phyloP scores from a whole-genome alignment of 1,140 invertebrate species.

The Papilio polytes region DNA sequence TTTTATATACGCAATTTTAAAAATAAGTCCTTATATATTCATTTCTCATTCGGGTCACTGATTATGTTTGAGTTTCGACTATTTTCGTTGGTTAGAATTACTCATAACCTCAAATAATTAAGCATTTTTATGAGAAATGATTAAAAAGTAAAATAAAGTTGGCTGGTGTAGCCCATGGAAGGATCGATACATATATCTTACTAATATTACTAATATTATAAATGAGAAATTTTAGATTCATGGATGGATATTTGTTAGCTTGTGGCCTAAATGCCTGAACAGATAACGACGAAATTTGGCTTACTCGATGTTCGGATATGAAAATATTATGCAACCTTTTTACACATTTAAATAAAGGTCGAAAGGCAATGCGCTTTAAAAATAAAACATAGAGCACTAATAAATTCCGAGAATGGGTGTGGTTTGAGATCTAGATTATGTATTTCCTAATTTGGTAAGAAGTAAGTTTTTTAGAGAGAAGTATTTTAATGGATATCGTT shows the following conservation, averaged over 20 bases:
- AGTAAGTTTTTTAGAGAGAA: slow-evolving; percentile 34
- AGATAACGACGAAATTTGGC: too few relatives aligned
- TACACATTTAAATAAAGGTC: not conserved
- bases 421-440: slow-evolving; percentile 35
- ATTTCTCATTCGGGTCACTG: not conserved
- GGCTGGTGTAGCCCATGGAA: too few relatives aligned
- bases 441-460: slow-evolving; percentile 30
- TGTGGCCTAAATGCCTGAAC: too few relatives aligned
- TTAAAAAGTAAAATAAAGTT: too few relatives aligned
- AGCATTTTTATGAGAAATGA: too few relatives aligned
- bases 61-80: not conserved
- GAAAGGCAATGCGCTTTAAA: not conserved
- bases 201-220: too few relatives aligned
- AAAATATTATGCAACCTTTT: not conserved
- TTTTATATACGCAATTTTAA: not conserved
- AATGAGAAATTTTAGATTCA: too few relatives aligned
- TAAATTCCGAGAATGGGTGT: slow-evolving; percentile 14
- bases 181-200: too few relatives aligned
- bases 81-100: not conserved
- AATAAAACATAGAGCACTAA: not conserved
- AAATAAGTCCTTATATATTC: not conserved
- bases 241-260: too few relatives aligned
- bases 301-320: not conserved
- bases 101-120: not conserved
- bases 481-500: slow-evolving; percentile 36